These are phyloP conservation scores for Scolopax rusticola DNA, from an alignment of 2,797 vertebrate species.

Conservation along the genomic window DNA sequence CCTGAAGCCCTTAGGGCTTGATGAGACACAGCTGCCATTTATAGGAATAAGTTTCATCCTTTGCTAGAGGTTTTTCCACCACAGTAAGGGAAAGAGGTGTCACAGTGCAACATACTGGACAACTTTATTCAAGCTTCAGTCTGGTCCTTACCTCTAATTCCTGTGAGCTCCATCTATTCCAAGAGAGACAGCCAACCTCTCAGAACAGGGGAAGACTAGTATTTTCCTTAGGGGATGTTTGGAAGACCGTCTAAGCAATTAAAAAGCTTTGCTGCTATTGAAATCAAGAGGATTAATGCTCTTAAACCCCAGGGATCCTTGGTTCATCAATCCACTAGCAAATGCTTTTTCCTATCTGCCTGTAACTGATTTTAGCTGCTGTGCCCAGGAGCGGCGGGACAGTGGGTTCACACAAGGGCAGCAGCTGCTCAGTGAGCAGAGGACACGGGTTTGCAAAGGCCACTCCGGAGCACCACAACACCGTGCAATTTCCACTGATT, in stretches of 20 bases:
- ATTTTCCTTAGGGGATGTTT: not conserved
- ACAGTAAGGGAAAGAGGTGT: not conserved
- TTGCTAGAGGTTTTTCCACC: not conserved
- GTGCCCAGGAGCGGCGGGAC: not conserved
- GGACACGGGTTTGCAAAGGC: not conserved
- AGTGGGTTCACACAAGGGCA: not conserved
- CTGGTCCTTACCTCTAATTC: not conserved
- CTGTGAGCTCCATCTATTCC: not conserved
- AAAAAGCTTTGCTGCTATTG: not conserved
- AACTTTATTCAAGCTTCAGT: not conserved
- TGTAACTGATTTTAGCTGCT: not conserved
- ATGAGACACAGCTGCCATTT: not conserved
- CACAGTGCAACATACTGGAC: not conserved
- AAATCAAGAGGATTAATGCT: constrained; percentile 15
- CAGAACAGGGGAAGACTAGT: not conserved
- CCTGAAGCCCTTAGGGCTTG: not conserved
- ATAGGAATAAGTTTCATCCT: not conserved
- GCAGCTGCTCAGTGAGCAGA: not conserved
- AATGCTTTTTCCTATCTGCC: not conserved
- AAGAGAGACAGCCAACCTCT: not conserved
- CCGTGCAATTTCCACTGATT: constrained; percentile 26
- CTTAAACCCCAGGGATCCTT: not conserved
- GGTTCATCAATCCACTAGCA: not conserved
- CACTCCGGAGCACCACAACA: accelerated
- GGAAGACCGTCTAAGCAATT: constrained; percentile 17